A percentile compares a stretch with the other conserved stretches of the same genome.
Conservation (phyloP, 2,888 invertebrate genomes). For the Synergus itoensis region DNA sequence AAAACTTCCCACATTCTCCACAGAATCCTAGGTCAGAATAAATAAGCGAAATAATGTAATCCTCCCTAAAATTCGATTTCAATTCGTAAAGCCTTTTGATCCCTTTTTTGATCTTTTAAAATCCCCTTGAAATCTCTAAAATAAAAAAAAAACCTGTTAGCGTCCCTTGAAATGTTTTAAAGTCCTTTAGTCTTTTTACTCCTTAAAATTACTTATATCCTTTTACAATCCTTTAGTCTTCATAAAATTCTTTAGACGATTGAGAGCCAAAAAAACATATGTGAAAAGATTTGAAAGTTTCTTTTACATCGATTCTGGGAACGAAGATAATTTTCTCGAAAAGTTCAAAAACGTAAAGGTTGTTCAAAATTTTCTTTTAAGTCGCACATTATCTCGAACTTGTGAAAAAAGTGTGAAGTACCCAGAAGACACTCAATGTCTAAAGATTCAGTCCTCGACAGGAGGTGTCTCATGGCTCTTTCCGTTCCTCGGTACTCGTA, state of each 20-base stretch:
- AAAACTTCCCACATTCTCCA: conserved; percentile 5
- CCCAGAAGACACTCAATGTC: conserved; percentile 11
- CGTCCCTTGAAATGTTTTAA: no score
- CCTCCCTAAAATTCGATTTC: background rate
- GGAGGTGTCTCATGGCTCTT: conserved; percentile 33
- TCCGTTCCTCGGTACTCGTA: conserved; percentile 41
- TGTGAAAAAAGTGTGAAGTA: conserved; percentile 4
- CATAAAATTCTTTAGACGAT: no score
- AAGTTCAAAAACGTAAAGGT: background rate
- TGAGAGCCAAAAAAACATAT: background rate
- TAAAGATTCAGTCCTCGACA: background rate
- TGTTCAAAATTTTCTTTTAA: conserved; percentile 3
- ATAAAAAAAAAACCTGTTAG: no score
- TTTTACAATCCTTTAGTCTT: no score
- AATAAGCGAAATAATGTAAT: background rate
- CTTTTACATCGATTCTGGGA: background rate
- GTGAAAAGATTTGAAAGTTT: background rate
- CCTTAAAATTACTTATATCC: no score
- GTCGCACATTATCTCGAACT: background rate
- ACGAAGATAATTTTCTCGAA: background rate
- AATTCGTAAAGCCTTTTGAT: background rate
- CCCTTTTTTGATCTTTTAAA: no score
- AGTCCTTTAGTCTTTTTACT: no score
- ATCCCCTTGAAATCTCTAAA: no score
- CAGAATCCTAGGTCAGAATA: background rate